Percentiles rank a stretch among this genome's conserved stretches.
phyloP scores from a whole-genome alignment of 2,113 vertebrate species.

The Lipotes vexillifer region DNA sequence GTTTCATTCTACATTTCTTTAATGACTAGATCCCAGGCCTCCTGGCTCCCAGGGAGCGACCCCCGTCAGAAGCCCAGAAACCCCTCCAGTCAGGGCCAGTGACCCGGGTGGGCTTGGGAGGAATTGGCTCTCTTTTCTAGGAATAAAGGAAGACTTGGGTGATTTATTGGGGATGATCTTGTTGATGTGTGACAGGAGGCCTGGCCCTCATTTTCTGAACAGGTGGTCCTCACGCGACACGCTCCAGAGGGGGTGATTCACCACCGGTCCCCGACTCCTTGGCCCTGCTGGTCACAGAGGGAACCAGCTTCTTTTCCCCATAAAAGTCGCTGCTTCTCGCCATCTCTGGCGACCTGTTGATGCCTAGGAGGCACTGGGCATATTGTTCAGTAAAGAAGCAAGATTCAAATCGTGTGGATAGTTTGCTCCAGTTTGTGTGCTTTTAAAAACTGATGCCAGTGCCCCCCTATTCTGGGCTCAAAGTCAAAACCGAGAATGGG shows the following conservation, averaged over 20 bases:
- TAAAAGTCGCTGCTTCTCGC: not conserved
- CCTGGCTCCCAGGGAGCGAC: not conserved
- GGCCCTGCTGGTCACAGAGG: constrained; percentile 51
- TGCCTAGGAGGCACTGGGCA: too few relatives aligned
- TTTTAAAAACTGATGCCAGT: not conserved
- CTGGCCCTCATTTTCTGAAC: constrained; percentile 57
- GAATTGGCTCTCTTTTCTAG: not conserved
- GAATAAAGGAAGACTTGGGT: not conserved
- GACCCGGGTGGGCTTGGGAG: too few relatives aligned
- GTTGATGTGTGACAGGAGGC: constrained; percentile 64
- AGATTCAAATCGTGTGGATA: not conserved
- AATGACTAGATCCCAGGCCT: not conserved
- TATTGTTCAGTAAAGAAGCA: not conserved
- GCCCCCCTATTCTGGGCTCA: not conserved
- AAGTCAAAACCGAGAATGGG: not conserved
- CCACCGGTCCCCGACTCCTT: constrained; percentile 21
- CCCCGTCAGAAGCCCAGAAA: not conserved
- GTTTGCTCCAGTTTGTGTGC: not conserved
- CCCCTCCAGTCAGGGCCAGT: not conserved
- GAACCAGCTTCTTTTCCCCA: not conserved
- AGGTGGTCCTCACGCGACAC: constrained; percentile 55
- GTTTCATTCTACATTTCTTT: not conserved
- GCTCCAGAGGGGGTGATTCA: constrained; percentile 32
- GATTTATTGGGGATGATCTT: constrained; percentile 42
- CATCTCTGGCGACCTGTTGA: not conserved